Evolutionary conservation across 2,888 invertebrate genomes (phyloP).

Genomic region (Nomada lathburiana): DNA sequence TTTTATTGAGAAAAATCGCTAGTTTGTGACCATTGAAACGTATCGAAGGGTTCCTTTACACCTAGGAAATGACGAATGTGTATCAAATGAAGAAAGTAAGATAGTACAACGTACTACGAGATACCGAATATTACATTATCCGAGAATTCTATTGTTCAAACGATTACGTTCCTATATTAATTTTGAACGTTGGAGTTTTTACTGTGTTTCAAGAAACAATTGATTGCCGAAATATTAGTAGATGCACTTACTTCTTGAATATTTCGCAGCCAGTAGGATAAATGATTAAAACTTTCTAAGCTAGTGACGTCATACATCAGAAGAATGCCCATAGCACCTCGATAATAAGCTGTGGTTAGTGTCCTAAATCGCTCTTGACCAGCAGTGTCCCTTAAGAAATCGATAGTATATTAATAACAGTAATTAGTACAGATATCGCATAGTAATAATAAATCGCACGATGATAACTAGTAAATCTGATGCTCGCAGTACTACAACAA

Average conservation of each 20-base stretch:
- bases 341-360: conserved; percentile 94
- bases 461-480: not conserved
- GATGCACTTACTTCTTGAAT: conserved; percentile 90
- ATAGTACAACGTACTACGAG: too few species aligned
- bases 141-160: too few species aligned
- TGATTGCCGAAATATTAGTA: conserved; percentile 10
- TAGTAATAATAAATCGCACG: conserved; percentile 13
- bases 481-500: too few species aligned
- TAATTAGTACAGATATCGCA: not conserved
- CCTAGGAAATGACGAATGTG: too few species aligned
- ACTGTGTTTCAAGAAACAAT: not conserved
- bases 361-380: conserved; percentile 92
- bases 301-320: conserved; percentile 96
- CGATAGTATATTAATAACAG: conserved; percentile 29
- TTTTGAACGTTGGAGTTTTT: too few species aligned
- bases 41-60: too few species aligned
- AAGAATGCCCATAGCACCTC: conserved; percentile 96
- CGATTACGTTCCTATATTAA: too few species aligned
- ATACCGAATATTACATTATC: too few species aligned
- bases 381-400: conserved; percentile 91
- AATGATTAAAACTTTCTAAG: conserved; percentile 94
- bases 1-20: too few species aligned
- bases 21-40: too few species aligned
- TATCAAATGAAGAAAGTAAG: too few species aligned
- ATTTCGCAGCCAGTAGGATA: conserved; percentile 95